Percentiles rank a stretch among this genome's conserved stretches.
Conservation (phyloP, 2,888 invertebrate species). For the Gari tellinella region DNA sequence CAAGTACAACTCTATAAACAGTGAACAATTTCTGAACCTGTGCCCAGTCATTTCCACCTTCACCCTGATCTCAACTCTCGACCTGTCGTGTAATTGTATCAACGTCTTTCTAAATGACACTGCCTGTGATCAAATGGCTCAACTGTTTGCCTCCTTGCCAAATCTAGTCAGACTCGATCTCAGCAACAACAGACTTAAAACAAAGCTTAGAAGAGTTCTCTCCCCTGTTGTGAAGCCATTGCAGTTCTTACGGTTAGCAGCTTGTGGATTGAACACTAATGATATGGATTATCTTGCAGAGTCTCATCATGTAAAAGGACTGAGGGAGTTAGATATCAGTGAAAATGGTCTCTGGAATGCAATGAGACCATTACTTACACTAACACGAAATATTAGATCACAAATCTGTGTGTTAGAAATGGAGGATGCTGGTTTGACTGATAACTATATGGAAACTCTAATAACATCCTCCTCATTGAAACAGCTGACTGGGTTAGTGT, state of each 20-base stretch:
- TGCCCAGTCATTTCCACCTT: conserved; percentile 72
- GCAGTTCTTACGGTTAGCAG: conserved; percentile 75
- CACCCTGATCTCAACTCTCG: conserved; percentile 76
- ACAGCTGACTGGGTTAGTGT: conserved; percentile 65
- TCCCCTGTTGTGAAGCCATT: conserved; percentile 66
- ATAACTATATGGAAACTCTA: conserved; percentile 57
- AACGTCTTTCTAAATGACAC: conserved; percentile 67
- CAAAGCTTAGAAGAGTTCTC: conserved; percentile 71
- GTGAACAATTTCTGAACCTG: conserved; percentile 72
- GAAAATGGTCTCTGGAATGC: conserved; percentile 71
- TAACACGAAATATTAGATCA: conserved; percentile 56
- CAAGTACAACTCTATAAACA: conserved; percentile 79
- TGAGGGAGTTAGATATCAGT: conserved; percentile 79
- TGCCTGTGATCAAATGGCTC: conserved; percentile 61
- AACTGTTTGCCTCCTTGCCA: conserved; percentile 65
- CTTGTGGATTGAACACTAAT: conserved; percentile 72
- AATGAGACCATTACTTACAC: conserved; percentile 41
- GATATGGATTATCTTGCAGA: conserved; percentile 75
- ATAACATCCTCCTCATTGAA: conserved; percentile 49
- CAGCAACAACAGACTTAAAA: conserved; percentile 79
- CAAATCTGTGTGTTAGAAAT: conserved; percentile 74
- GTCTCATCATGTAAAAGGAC: conserved; percentile 70
- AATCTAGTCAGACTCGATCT: conserved; percentile 76
- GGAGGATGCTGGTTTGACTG: conserved; percentile 72
- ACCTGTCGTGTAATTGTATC: conserved; percentile 81